These are phyloP conservation scores for Laspeyria flexula DNA, from an alignment of 2,888 invertebrate species.

Conservation along the genomic window DNA sequence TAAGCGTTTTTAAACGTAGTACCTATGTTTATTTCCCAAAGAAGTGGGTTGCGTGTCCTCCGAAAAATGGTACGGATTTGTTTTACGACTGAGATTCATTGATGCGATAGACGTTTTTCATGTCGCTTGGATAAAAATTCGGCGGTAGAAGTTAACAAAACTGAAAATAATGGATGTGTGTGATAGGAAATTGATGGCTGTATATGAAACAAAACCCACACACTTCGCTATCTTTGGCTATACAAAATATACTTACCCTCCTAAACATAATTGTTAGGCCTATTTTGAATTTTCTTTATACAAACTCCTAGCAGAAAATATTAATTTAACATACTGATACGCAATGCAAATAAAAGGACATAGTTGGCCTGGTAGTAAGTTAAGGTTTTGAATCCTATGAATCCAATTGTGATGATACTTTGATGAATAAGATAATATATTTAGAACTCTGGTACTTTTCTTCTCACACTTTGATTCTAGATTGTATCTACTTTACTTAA, in stretches of 20 bases:
- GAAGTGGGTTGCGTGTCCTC: slow-evolving; percentile 47
- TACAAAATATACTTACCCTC: neutral
- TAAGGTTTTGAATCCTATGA: too few species aligned
- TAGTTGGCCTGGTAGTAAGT: too few species aligned
- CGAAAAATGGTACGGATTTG: slow-evolving; percentile 45
- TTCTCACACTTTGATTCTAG: too few species aligned
- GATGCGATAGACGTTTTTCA: slow-evolving; percentile 49
- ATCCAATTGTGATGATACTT: too few species aligned
- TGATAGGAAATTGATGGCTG: slow-evolving; percentile 34
- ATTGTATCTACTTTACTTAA: too few species aligned
- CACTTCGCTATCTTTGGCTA: neutral
- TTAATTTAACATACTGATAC: too few species aligned
- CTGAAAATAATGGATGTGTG: slow-evolving; percentile 43
- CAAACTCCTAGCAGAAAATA: too few species aligned
- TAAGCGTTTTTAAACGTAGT: slow-evolving; percentile 32
- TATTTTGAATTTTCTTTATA: too few species aligned
- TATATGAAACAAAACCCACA: neutral
- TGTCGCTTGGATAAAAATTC: slow-evolving; percentile 41
- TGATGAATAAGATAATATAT: too few species aligned
- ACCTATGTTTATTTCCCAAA: slow-evolving; percentile 29
- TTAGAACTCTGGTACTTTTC: too few species aligned
- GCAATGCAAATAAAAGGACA: too few species aligned
- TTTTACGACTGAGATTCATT: slow-evolving; percentile 48
- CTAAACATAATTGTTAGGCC: too few species aligned
- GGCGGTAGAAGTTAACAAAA: slow-evolving; percentile 42